Base-by-base conservation (phyloP, 2,113 vertebrate genomes). In the Malurus melanocephalus region DNA sequence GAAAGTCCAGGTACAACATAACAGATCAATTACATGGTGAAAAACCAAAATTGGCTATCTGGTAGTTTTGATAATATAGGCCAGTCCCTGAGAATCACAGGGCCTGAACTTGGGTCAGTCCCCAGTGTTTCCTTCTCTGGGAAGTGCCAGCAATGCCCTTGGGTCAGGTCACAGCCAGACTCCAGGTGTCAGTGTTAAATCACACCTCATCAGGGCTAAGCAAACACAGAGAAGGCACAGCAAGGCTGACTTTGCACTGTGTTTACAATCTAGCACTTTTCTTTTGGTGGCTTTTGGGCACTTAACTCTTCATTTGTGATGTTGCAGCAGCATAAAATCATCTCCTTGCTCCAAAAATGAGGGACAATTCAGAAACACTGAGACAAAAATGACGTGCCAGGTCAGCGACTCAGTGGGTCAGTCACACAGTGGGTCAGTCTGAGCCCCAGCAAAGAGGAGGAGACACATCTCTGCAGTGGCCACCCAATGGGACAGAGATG, bases 141-240 rank as follows among this genome's bases (percentile, higher is more conserved):
- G 14, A 69, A 61, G 60, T 0, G 0, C 33, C 23, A 43, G 32
- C 56, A 71, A 32, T 38, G 62, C 26, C 23, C 48, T 4, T 0
- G 2, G 13, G n/a, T 11, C 22, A 75, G 55, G 52, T 42, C 69
- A 45, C 20, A 49, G 33, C 8, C 48, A 46, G 38, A 22, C 8
- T 78, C 38, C 3, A 0, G 5, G 28, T 55, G 42, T 87, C 60
- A n/a, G 56, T 0, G 0, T 49, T 74, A 49, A 66, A 61, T 28
- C 61, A 20, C 32, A 45, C 19, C 28, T 46, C 2, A 0, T 18
- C 27, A 78, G 61, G 30, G 28, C 35, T 46, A 57, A 33, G 43
- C 15, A 74, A 68, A 52, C 51, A 43, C 14, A 55, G 48, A 82
- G 12, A 53, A 55, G 33, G 20, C 33, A 61, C 6, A 57, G 42